Percentiles rank a stretch among this genome's conserved stretches.
Conservation (phyloP, 2,888 invertebrate species). For the Beris chalybata region DNA sequence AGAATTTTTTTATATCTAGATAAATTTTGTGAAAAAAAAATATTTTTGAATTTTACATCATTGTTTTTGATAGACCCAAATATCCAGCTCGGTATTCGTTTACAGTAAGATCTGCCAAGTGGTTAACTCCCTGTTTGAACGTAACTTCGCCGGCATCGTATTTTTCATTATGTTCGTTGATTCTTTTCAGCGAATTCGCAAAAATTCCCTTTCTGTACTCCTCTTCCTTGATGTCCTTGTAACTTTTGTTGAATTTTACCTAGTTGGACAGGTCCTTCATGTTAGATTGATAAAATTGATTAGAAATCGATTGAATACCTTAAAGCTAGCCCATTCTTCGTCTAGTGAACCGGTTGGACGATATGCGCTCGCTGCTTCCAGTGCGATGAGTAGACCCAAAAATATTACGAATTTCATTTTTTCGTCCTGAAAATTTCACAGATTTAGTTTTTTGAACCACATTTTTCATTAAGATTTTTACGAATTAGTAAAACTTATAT, state of each 20-base stretch:
- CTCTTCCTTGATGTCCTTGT: slow-evolving; percentile 15
- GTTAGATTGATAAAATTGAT: neutral
- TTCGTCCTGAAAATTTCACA: neutral
- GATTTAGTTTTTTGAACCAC: no score
- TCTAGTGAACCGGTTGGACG: slow-evolving; percentile 2
- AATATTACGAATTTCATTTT: slow-evolving; percentile 51
- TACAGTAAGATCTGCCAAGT: slow-evolving; percentile 52
- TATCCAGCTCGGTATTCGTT: slow-evolving; percentile 52
- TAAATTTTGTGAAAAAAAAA: no score
- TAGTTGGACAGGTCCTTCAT: neutral
- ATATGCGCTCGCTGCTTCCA: neutral
- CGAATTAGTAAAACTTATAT: no score
- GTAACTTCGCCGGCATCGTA: slow-evolving; percentile 24
- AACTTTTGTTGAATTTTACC: slow-evolving; percentile 20
- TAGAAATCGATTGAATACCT: slow-evolving; percentile 2
- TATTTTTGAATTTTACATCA: slow-evolving; percentile 55
- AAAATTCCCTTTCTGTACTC: slow-evolving; percentile 25
- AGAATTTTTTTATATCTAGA: no score
- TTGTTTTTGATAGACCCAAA: slow-evolving; percentile 61
- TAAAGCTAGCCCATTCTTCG: slow-evolving; percentile 14
- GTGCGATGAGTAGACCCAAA: neutral
- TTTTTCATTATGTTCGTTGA: slow-evolving; percentile 27
- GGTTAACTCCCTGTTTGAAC: slow-evolving; percentile 23
- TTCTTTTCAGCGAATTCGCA: slow-evolving; percentile 4
- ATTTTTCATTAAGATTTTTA: no score